A percentile compares a stretch with the other conserved stretches of the same genome.
Evolutionary conservation across 2,888 invertebrate species (phyloP).

Genomic region (Tanypteryx hageni): DNA sequence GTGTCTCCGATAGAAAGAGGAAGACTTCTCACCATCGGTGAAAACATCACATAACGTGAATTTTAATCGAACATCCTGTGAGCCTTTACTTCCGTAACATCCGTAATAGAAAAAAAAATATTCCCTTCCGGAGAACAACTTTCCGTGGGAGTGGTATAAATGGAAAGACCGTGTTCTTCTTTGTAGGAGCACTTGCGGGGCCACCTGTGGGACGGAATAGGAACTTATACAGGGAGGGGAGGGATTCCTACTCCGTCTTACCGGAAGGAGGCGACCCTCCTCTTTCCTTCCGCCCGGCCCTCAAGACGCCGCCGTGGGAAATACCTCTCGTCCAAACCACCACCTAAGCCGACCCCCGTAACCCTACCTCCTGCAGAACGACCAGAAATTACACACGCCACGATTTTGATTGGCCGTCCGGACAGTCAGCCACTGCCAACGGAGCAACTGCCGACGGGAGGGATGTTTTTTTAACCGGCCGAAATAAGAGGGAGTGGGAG

Average conservation of each 20-base stretch:
- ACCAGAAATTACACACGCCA: slow-evolving; percentile 58
- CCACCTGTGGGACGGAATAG: slow-evolving; percentile 23
- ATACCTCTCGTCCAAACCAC: too few relatives aligned
- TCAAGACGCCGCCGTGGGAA: not conserved
- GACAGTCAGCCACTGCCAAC: not conserved
- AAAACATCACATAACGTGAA: too few relatives aligned
- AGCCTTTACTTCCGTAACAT: too few relatives aligned
- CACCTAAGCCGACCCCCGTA: not conserved
- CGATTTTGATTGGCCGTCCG: slow-evolving; percentile 53
- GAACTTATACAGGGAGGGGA: not conserved
- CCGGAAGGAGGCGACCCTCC: not conserved
- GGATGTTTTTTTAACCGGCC: not conserved
- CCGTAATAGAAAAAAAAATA: too few relatives aligned
- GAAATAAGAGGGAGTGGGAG: not conserved
- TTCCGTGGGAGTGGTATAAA: not conserved
- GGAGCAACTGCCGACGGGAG: not conserved
- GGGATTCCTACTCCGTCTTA: not conserved
- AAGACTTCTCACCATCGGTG: too few relatives aligned
- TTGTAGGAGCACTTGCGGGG: not conserved
- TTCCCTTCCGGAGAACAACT: too few relatives aligned
- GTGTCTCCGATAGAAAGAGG: too few relatives aligned
- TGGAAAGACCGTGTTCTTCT: slow-evolving; percentile 48
- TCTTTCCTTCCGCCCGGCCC: not conserved
- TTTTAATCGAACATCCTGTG: too few relatives aligned
- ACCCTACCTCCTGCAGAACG: slow-evolving; percentile 30